phyloP scores from a whole-genome alignment of 2,113 vertebrate species.

The Thunnus thynnus region DNA sequence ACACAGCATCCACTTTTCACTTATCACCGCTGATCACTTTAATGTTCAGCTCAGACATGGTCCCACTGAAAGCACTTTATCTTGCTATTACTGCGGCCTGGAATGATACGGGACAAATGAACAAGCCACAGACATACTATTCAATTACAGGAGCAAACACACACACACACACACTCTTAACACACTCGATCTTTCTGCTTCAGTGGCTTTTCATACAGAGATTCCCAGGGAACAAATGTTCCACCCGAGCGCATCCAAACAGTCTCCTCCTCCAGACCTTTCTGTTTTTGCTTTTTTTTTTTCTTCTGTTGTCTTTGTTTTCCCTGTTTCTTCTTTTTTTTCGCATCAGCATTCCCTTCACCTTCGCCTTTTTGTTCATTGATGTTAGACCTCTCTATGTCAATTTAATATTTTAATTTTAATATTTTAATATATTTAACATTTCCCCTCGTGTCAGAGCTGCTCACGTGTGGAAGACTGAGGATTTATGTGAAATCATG shows the following conservation, averaged over 20 bases:
- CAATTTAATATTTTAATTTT: not conserved
- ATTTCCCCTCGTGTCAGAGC: not conserved
- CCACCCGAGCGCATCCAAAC: constrained; percentile 33
- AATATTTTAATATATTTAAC: too few species aligned
- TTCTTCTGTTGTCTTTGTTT: constrained; percentile 37
- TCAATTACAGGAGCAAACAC: constrained; percentile 47
- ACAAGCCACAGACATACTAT: constrained; percentile 24
- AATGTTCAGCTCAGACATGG: constrained; percentile 15
- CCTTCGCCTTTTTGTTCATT: not conserved
- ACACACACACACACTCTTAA: constrained; percentile 28
- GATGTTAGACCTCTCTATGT: not conserved
- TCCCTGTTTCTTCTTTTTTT: not conserved
- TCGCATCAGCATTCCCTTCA: too few species aligned
- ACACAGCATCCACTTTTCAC: not conserved
- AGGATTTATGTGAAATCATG: not conserved
- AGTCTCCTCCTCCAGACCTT: constrained; percentile 23
- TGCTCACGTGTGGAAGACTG: not conserved
- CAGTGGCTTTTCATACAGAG: constrained; percentile 37
- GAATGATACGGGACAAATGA: constrained; percentile 28
- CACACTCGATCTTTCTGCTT: constrained; percentile 52
- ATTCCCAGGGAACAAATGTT: constrained; percentile 53
- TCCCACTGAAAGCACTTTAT: constrained; percentile 44
- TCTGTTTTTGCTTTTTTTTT: not conserved
- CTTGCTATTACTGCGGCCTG: not conserved
- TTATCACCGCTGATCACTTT: constrained; percentile 10